Percentiles rank a stretch among this genome's conserved stretches.
Evolutionary conservation across 2,113 vertebrate species (phyloP).

Genomic region (Notarius lentiginosus): DNA sequence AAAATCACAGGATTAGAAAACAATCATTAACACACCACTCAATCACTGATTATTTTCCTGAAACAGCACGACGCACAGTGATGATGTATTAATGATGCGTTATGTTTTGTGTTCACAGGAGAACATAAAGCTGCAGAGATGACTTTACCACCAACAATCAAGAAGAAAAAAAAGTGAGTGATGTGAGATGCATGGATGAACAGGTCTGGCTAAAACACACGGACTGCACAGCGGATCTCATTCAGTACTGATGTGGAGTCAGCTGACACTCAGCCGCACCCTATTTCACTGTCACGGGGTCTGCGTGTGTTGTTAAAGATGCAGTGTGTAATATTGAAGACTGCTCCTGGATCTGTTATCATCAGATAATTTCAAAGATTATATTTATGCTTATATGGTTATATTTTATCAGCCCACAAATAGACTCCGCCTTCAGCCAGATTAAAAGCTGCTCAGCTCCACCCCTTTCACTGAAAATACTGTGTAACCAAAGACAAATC

Average conservation of each 20-base stretch:
- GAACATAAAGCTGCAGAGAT: background rate
- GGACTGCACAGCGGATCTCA: background rate
- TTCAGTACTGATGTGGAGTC: background rate
- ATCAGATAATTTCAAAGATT: too few species aligned
- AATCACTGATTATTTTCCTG: background rate
- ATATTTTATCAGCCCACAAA: background rate
- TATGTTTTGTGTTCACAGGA: constrained; percentile 6
- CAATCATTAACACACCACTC: background rate
- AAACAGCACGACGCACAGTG: background rate
- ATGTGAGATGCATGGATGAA: background rate
- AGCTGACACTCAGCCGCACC: too few species aligned
- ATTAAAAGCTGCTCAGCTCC: background rate
- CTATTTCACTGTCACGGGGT: too few species aligned
- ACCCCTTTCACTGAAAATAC: background rate
- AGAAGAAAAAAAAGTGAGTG: constrained; percentile 27
- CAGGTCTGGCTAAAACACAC: background rate
- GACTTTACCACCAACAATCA: background rate
- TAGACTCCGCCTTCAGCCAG: background rate
- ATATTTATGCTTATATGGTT: background rate
- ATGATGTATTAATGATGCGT: background rate
- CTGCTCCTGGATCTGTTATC: too few species aligned
- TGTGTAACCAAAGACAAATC: background rate
- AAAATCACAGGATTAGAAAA: too few species aligned
- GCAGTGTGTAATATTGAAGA: too few species aligned
- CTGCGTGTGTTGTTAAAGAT: too few species aligned